Percentiles rank a stretch among this genome's conserved stretches.
phyloP scores from a whole-genome alignment of 2,113 vertebrate species.

The Archilochus colubris region DNA sequence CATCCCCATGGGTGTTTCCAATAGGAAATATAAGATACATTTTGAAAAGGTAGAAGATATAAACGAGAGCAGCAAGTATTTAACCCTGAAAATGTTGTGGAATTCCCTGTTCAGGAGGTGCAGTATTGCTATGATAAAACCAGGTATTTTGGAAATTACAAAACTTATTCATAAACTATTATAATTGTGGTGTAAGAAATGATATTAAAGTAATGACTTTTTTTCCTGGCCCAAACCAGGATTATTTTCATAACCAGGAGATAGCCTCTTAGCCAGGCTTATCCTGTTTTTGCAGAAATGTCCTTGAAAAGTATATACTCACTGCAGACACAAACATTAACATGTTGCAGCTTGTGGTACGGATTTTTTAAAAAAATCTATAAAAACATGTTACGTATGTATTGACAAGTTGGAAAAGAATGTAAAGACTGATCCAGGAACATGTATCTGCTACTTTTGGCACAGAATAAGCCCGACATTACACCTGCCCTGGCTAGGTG shows the following conservation, averaged over 20 bases:
- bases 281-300: background rate
- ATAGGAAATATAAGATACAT: background rate
- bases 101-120: background rate
- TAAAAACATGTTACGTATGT: constrained; percentile 33
- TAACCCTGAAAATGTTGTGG: background rate
- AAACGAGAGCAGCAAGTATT: background rate
- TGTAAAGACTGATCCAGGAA: constrained; percentile 14
- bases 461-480: background rate
- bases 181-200: background rate
- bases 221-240: background rate
- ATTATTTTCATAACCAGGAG: background rate
- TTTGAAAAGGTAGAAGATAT: background rate
- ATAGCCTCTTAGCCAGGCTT: background rate
- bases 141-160: background rate
- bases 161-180: background rate
- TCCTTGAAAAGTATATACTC: constrained; percentile 42
- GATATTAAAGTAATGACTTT: background rate
- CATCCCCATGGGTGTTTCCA: background rate
- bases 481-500: constrained; percentile 35
- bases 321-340: constrained; percentile 43
- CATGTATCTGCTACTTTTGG: constrained; percentile 43
- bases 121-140: background rate
- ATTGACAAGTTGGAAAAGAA: constrained; percentile 61
- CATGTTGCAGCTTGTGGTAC: constrained; percentile 38
- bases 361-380: background rate